Base-by-base conservation (phyloP, 92 coral and sea anemone species). In the Epizoanthus fatuus region DNA sequence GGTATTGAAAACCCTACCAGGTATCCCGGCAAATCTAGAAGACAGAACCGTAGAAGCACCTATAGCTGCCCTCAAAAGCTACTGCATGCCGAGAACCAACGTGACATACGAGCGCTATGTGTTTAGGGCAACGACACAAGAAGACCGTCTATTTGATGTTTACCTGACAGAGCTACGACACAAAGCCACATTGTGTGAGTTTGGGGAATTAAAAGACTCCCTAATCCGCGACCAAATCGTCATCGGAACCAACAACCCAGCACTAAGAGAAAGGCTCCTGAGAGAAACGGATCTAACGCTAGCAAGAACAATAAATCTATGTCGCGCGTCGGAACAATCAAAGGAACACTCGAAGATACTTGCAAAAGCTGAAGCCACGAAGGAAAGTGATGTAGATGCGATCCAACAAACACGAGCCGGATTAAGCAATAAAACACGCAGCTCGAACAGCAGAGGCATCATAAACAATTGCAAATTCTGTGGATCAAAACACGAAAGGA, bases 211-310 rank as follows among this genome's bases (percentile, higher is more conserved):
- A 15, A 88, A 82, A 42, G 88, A 88, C 63, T 75, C 90, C 25
- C 81, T 80, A n/a, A 88, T 81, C 38, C 59, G 84, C 65, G 84
- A 87, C 64, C 90, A 80, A 80, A 87, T 87, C 68, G 86, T 87
- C 47, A 81, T 87, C 29, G 86, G 81, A 16, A 80, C 84, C 40
- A 87, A 70, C 49, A 63, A 77, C 58, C 72, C 81, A 58, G 66
- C 84, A n/a, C 86, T 87, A 58, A 65, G 81, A 38, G 90, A 87
- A 78, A 67, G 84, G 68, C 91, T 88, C 15, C 72, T 88, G 14
- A 65, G 88, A 2, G 87, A 88, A 69, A 51, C 84, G 74, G 79
- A 88, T 55, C 69, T 88, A 53, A 79, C 80, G 53, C 90, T 87
- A 20, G 56, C 75, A 71, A 87, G 69, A 59, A 63, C 81, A 25